Conservation (phyloP, 2,888 invertebrate genomes). For the Sialis fuliginosa region DNA sequence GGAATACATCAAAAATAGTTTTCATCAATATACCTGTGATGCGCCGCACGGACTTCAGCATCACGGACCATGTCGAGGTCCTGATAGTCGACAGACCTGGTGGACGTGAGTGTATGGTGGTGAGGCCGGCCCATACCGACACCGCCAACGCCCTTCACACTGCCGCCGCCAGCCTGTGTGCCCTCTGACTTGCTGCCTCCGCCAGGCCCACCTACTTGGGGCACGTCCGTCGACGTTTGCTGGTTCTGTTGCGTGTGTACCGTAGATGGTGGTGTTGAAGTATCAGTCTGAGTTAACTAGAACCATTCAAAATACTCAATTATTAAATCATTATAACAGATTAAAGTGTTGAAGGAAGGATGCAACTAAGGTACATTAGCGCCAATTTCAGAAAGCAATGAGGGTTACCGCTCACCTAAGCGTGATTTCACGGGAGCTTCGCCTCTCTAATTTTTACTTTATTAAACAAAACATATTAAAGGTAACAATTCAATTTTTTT, state of each 20-base stretch:
- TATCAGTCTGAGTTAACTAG: constrained; percentile 23
- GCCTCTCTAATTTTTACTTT: background rate
- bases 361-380: no score
- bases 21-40: constrained; percentile 20
- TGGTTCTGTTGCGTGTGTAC: constrained; percentile 13
- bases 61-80: constrained; percentile 54
- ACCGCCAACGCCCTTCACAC: constrained; percentile 20
- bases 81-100: constrained; percentile 47
- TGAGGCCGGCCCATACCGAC: constrained; percentile 38
- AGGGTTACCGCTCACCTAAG: no score
- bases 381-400: no score
- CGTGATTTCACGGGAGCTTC: background rate
- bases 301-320: no score
- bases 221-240: constrained; percentile 17
- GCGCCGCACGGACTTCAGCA: constrained; percentile 43
- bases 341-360: no score
- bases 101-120: constrained; percentile 29
- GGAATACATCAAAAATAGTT: no score
- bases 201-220: constrained; percentile 25
- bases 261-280: constrained; percentile 14
- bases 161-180: constrained; percentile 60
- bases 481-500: no score
- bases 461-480: background rate
- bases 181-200: constrained; percentile 58
- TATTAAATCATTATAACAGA: no score